Base-by-base conservation (phyloP, 1,140 invertebrate genomes). In the Camponotus vicinus region DNA sequence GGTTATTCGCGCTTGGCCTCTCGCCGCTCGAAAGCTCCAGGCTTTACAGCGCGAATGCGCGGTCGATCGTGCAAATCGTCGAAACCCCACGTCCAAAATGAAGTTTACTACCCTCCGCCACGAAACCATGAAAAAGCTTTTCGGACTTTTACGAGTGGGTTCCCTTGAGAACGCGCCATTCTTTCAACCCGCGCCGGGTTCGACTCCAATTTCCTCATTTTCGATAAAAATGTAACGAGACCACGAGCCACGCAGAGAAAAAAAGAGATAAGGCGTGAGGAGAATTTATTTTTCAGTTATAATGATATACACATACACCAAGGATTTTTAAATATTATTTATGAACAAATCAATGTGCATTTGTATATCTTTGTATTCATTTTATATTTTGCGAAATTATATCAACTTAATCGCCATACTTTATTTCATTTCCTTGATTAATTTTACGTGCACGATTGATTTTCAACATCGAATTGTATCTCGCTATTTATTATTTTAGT, bases 31-130 rank as follows among this genome's bases (percentile, higher is more conserved):
- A 21, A 37, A 21, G 21, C 57, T 75, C 70, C 8, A 32, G 70
- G 66, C 64, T 45, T 78, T 34, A n/a, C 45, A 18, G 45, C 61
- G 45, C 18, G 27, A 18, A 64, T n/a, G 42, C 15, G 73, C 78
- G 61, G 80, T 69, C 77, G 70, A 64, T 83, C 78, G 32, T 55
- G 70, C 37, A 66, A 77, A 89, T 88, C 52, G 71, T 66, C 40
- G 87, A 71, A 75, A 78, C 55, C 70, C 83, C 49, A 49, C 21
- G 52, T 55, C 64, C 70, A 11, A 49, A 49, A 86, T 55, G 55
- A 64, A 80, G 49, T 52, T 32, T 86, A 71, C 21, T 37, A 21
- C 34, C 21, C 15, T 37, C 27, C 55, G 18, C n/a, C 52, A 34
- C 18, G 63, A 45, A 82, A 15, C 49, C 78, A 71, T 71, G 79